These are phyloP conservation scores for Caenorhabditis brenneri DNA, from an alignment of 1,140 invertebrate genomes.

Conservation along the genomic window DNA sequence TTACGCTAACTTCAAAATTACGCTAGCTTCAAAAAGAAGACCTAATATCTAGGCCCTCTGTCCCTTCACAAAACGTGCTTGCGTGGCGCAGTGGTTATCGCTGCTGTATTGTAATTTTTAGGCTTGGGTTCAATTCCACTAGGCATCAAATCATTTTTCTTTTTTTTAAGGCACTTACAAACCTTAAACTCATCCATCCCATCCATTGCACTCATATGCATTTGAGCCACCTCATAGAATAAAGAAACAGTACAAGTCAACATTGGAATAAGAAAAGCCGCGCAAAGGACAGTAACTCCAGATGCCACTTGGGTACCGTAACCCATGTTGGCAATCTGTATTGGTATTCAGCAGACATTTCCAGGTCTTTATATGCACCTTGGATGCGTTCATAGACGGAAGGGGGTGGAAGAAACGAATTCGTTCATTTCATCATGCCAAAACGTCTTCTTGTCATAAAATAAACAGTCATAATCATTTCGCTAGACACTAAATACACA, in stretches of 20 bases:
- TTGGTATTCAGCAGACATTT: no score
- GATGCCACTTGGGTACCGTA: conserved; percentile 29
- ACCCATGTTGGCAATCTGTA: not conserved
- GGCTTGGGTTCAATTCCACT: no score
- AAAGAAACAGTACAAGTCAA: conserved; percentile 13
- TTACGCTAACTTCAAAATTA: no score
- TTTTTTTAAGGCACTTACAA: not conserved
- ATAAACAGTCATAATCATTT: not conserved
- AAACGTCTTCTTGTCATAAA: conserved; percentile 23
- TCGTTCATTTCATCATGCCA: not conserved
- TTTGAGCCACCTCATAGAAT: conserved; percentile 29
- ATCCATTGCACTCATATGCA: conserved; percentile 30
- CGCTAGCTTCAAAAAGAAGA: no score
- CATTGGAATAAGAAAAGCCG: conserved; percentile 15
- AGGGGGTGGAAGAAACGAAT: not conserved
- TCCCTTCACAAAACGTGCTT: no score
- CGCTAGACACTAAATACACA: conserved; percentile 20
- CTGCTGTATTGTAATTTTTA: no score
- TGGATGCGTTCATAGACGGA: not conserved
- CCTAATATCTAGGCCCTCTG: no score
- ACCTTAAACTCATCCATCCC: conserved; percentile 31
- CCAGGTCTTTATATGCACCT: not conserved
- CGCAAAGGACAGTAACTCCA: not conserved
- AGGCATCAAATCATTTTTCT: no score
- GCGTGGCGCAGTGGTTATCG: no score